Percentiles rank a stretch among this genome's conserved stretches.
Evolutionary conservation across 2,797 vertebrate species (phyloP).

Genomic region (Neosilurus mollespiculum): DNA sequence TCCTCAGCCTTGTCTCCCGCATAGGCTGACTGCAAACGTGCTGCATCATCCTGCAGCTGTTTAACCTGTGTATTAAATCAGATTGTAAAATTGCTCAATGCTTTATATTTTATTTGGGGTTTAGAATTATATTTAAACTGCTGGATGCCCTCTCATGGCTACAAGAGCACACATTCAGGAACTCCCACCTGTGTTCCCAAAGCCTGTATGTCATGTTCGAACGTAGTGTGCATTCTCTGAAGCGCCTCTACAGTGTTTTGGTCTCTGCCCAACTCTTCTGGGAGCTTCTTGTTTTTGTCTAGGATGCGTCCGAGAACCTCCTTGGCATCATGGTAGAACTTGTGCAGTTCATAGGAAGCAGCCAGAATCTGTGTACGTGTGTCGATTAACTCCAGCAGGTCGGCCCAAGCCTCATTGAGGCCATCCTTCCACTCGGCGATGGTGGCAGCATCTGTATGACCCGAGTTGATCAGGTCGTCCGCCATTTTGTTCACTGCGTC

Average conservation of each 20-base stretch:
- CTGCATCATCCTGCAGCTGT: conserved; percentile 92
- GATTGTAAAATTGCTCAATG: background rate
- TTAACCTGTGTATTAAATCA: conserved; percentile 75
- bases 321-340: conserved; percentile 95
- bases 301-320: conserved; percentile 91
- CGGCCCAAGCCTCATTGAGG: conserved; percentile 97
- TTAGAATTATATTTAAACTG: background rate
- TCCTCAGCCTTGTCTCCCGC: conserved; percentile 95
- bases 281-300: conserved; percentile 96
- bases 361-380: conserved; percentile 95
- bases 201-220: conserved; percentile 95
- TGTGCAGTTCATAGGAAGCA: conserved; percentile 95
- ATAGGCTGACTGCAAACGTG: conserved; percentile 89
- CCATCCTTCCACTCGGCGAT: conserved; percentile 98
- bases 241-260: conserved; percentile 97
- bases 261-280: conserved; percentile 91
- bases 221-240: conserved; percentile 95
- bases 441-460: conserved; percentile 91
- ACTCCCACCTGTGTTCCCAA: conserved; percentile 87
- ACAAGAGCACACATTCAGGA: background rate
- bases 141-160: background rate
- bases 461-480: conserved; percentile 90
- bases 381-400: conserved; percentile 96
- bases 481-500: conserved; percentile 92
- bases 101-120: background rate